These are phyloP conservation scores for Corythornis leucogaster DNA, from an alignment of 2,797 vertebrate species.

Conservation along the genomic window DNA sequence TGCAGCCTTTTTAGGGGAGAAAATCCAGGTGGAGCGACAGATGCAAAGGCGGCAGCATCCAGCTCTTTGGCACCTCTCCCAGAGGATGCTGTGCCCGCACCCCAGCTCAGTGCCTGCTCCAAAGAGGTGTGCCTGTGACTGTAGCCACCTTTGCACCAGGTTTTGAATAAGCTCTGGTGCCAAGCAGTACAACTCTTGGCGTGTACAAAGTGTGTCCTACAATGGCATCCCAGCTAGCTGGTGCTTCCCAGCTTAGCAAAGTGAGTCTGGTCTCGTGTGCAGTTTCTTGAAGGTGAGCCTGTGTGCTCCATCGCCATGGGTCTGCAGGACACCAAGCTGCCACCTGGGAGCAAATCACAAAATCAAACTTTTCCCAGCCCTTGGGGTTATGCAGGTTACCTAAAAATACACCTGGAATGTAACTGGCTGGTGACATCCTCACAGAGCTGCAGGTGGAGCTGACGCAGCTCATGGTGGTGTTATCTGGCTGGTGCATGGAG, in stretches of 20 bases:
- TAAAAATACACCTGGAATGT: conserved; percentile 18
- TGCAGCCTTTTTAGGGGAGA: accelerated
- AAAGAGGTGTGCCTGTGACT: accelerated
- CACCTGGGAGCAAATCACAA: neutral
- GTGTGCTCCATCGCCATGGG: accelerated
- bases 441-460: neutral
- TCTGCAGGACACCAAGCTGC: neutral
- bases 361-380: neutral
- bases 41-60: neutral
- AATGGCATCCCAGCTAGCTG: accelerated
- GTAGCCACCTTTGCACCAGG: neutral
- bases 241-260: neutral
- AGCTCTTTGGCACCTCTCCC: neutral
- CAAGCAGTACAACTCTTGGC: neutral
- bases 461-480: accelerated
- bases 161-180: neutral
- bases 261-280: neutral
- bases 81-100: neutral
- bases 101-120: neutral
- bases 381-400: conserved; percentile 22
- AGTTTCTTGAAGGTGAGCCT: accelerated
- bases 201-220: accelerated
- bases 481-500: neutral
- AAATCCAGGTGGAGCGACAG: accelerated
- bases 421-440: conserved; percentile 34